Conservation (phyloP, 2,888 invertebrate species). For the Caenorhabditis japonica region DNA sequence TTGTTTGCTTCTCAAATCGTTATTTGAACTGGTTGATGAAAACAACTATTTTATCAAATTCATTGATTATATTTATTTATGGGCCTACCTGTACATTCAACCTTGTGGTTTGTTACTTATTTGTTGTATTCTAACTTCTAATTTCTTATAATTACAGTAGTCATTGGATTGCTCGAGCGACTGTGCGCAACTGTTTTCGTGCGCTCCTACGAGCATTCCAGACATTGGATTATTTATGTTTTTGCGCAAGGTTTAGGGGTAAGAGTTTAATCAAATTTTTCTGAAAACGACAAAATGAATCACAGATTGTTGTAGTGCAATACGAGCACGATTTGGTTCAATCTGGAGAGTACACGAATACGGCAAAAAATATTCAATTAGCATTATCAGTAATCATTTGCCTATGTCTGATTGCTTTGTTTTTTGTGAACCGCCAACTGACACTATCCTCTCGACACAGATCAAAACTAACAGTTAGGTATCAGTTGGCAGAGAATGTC, state of each 20-base stretch:
- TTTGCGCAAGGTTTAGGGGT: slow-evolving; percentile 38
- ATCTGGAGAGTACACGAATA: slow-evolving; percentile 26
- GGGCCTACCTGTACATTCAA: slow-evolving; percentile 53
- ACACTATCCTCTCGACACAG: slow-evolving; percentile 37
- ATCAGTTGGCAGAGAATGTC: slow-evolving; percentile 51
- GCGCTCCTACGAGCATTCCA: slow-evolving; percentile 48
- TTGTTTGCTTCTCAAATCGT: slow-evolving; percentile 28
- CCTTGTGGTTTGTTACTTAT: slow-evolving; percentile 41
- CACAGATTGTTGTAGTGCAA: slow-evolving; percentile 33
- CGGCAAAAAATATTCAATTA: slow-evolving; percentile 38
- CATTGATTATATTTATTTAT: slow-evolving; percentile 35
- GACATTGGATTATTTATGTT: slow-evolving; percentile 45
- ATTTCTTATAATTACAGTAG: slow-evolving; percentile 43
- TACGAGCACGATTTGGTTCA: slow-evolving; percentile 20
- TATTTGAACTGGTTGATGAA: slow-evolving; percentile 23
- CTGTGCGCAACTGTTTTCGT: slow-evolving; percentile 51
- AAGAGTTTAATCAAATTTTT: not conserved
- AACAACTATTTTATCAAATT: not conserved
- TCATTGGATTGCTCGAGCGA: slow-evolving; percentile 53
- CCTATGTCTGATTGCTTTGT: slow-evolving; percentile 30
- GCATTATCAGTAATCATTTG: slow-evolving; percentile 42
- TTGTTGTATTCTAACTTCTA: not conserved
- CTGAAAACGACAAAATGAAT: not conserved
- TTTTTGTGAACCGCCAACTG: slow-evolving; percentile 45
- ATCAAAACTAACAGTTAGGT: slow-evolving; percentile 41